Evolutionary conservation across 2,113 vertebrate species (phyloP).

Genomic region (Carollia perspicillata): DNA sequence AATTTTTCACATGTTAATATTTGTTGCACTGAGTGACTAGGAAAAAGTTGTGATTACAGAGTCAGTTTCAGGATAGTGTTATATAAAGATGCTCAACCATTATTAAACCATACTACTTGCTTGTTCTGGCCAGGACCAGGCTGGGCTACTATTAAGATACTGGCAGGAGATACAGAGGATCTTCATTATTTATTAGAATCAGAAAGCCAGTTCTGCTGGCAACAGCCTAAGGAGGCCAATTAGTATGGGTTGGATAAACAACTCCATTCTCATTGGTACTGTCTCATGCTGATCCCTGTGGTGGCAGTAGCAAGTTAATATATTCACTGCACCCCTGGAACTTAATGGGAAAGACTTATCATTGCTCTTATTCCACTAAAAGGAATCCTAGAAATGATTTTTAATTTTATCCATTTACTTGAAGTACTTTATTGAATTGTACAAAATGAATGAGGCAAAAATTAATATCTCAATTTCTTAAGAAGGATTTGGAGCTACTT

Average conservation of each 20-base stretch:
- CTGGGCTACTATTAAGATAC: neutral
- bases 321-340: slow-evolving; percentile 47
- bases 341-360: slow-evolving; percentile 52
- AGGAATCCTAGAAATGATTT: slow-evolving; percentile 46
- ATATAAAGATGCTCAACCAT: neutral
- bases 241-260: slow-evolving; percentile 34
- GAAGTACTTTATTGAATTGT: slow-evolving; percentile 47
- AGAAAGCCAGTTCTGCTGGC: slow-evolving; percentile 47
- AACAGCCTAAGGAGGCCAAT: slow-evolving; percentile 35
- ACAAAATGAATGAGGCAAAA: slow-evolving; percentile 57
- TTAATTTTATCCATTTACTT: slow-evolving; percentile 46
- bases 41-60: neutral
- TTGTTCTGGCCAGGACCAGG: neutral
- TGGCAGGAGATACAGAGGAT: neutral
- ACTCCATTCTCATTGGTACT: neutral
- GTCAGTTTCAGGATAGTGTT: neutral
- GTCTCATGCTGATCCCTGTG: neutral
- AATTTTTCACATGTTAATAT: neutral
- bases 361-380: neutral
- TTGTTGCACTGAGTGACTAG: neutral
- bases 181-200: slow-evolving; percentile 54
- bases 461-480: neutral
- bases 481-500: neutral
- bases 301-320: neutral
- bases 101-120: neutral